Percentiles rank a stretch among this genome's conserved stretches.
phyloP scores from a whole-genome alignment of 1,140 invertebrate genomes.

The Nixonia krombeini region DNA sequence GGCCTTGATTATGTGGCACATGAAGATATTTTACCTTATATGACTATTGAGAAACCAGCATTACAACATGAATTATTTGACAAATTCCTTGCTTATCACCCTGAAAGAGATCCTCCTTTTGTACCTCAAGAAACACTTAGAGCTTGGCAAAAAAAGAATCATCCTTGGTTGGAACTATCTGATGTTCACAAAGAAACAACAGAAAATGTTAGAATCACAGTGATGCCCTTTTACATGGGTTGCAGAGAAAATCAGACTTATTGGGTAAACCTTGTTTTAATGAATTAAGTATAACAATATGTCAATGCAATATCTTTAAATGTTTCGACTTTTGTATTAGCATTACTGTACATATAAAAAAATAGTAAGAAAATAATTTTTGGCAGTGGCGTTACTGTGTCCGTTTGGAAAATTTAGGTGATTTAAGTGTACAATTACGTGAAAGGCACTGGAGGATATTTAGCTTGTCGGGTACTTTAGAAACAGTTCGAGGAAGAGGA shows the following conservation, averaged over 20 bases:
- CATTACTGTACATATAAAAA: no score
- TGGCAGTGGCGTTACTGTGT: constrained; percentile 96
- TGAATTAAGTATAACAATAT: not conserved
- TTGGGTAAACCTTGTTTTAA: constrained; percentile 78
- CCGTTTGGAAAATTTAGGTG: constrained; percentile 93
- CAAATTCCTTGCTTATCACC: constrained; percentile 89
- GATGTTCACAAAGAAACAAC: constrained; percentile 99
- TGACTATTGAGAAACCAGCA: constrained; percentile 84
- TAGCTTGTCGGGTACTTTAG: constrained; percentile 92
- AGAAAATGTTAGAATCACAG: constrained; percentile 94
- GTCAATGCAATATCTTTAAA: no score
- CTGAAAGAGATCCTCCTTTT: constrained; percentile 90
- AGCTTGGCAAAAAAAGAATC: constrained; percentile 98
- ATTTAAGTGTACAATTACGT: constrained; percentile 89
- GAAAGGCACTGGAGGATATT: constrained; percentile 98
- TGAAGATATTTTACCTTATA: constrained; percentile 93
- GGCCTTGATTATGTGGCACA: constrained; percentile 97
- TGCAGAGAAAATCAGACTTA: constrained; percentile 93
- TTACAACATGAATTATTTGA: constrained; percentile 96
- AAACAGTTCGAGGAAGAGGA: constrained; percentile 93
- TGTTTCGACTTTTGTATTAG: no score
- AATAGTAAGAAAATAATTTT: not conserved
- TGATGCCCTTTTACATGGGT: constrained; percentile 98
- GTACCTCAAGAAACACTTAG: constrained; percentile 89
- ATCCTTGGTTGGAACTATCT: constrained; percentile 95